phyloP scores from a whole-genome alignment of 2,113 vertebrate genomes.

The Prolemur simus region DNA sequence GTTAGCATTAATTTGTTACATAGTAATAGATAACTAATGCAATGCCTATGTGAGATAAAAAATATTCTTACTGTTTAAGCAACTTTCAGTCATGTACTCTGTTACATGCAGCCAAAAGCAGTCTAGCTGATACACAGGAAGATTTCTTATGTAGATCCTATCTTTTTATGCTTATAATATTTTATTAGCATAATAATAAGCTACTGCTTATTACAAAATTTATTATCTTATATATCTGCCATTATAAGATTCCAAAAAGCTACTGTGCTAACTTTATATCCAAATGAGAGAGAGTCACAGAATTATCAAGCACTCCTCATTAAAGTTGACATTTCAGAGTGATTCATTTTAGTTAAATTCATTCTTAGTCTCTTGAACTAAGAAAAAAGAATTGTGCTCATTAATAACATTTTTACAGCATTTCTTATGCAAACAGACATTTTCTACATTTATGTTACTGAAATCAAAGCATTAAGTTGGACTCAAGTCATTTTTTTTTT shows the following conservation, averaged over 20 bases:
- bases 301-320: constrained; percentile 37
- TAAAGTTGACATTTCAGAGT: constrained; percentile 56
- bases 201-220: constrained; percentile 30
- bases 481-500: not conserved
- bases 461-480: constrained; percentile 26
- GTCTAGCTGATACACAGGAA: not conserved
- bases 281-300: constrained; percentile 31
- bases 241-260: constrained; percentile 34
- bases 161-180: not conserved
- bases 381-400: not conserved
- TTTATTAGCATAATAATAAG: constrained; percentile 40
- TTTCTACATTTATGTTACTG: constrained; percentile 28
- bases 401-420: constrained; percentile 34
- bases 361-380: constrained; percentile 54
- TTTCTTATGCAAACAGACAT: constrained; percentile 38
- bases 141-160: not conserved
- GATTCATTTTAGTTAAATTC: constrained; percentile 53
- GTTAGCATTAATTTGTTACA: not conserved
- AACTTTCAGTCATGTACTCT: not conserved
- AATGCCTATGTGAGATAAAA: not conserved
- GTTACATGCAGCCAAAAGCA: not conserved
- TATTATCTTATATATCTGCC: constrained; percentile 22
- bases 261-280: constrained; percentile 44
- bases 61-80: not conserved
- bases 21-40: not conserved